Evolutionary conservation across 1,140 invertebrate species (phyloP).

Genomic region (Chelonus insularis): DNA sequence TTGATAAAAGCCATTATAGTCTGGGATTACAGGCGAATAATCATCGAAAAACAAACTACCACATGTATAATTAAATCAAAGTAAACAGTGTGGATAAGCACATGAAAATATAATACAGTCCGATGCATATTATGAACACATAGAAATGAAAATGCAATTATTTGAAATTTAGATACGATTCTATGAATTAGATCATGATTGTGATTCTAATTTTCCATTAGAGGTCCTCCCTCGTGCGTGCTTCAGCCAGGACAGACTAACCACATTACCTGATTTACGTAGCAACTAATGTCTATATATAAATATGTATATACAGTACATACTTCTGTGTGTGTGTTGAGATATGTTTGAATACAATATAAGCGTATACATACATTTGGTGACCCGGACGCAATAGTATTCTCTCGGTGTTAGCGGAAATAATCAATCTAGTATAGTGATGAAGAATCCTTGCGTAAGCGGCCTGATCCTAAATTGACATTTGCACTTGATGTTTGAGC

Average conservation of each 20-base stretch:
- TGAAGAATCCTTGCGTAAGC: neutral
- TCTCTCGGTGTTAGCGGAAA: neutral
- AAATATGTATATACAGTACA: conserved; percentile 6
- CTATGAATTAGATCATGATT: conserved; percentile 13
- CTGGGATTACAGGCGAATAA: no score
- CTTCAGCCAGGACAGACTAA: neutral
- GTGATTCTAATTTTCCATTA: conserved; percentile 20
- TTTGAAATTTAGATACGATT: conserved; percentile 19
- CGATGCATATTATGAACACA: neutral
- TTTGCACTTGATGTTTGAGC: neutral
- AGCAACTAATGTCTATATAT: conserved; percentile 7
- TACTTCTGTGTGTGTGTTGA: neutral
- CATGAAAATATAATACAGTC: neutral
- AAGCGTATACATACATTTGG: no score
- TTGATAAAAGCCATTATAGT: no score
- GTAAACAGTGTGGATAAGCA: no score
- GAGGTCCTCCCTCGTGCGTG: neutral
- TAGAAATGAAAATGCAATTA: conserved; percentile 14
- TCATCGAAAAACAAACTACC: no score
- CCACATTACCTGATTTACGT: conserved; percentile 7
- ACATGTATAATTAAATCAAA: no score
- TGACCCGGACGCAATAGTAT: neutral
- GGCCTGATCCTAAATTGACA: neutral
- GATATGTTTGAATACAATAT: neutral
- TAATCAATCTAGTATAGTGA: neutral